phyloP scores from a whole-genome alignment of 2,888 invertebrate species.

The Standfussiana lucernea region DNA sequence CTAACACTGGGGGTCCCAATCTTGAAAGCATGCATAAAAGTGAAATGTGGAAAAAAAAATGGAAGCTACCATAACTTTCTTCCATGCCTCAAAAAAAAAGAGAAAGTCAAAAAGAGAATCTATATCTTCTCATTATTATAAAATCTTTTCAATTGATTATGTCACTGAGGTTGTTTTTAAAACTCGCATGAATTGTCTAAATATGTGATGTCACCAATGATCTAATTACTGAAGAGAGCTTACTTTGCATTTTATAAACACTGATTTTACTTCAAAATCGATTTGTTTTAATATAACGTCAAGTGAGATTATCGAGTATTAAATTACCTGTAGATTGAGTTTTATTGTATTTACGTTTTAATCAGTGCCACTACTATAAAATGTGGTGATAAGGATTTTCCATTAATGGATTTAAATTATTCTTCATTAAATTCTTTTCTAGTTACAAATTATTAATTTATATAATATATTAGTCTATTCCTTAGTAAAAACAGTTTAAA shows the following conservation, averaged over 20 bases:
- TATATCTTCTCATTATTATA: background rate
- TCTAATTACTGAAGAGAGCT: constrained; percentile 27
- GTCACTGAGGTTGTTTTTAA: constrained; percentile 23
- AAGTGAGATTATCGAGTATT: constrained; percentile 22
- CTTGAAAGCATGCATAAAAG: background rate
- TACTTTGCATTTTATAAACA: constrained; percentile 8
- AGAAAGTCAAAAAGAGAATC: background rate
- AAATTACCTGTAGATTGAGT: constrained; percentile 34
- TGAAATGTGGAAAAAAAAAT: background rate
- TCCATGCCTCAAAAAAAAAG: background rate
- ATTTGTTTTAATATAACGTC: constrained; percentile 5
- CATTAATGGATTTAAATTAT: constrained; percentile 27
- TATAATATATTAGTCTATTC: background rate
- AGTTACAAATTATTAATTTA: background rate
- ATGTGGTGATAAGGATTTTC: constrained; percentile 43
- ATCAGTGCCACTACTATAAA: constrained; percentile 59
- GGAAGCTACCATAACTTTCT: background rate
- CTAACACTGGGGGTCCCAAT: background rate
- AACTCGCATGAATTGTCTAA: constrained; percentile 12
- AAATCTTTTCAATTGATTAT: constrained; percentile 12
- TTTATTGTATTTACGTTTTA: constrained; percentile 50
- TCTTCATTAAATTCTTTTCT: background rate
- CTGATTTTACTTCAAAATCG: constrained; percentile 5
- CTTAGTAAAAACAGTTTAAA: background rate
- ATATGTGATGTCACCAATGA: constrained; percentile 40